A percentile compares a stretch with the other conserved stretches of the same genome.
Evolutionary conservation across 2,888 invertebrate genomes (phyloP).

Genomic region (Mallateleia sp.): DNA sequence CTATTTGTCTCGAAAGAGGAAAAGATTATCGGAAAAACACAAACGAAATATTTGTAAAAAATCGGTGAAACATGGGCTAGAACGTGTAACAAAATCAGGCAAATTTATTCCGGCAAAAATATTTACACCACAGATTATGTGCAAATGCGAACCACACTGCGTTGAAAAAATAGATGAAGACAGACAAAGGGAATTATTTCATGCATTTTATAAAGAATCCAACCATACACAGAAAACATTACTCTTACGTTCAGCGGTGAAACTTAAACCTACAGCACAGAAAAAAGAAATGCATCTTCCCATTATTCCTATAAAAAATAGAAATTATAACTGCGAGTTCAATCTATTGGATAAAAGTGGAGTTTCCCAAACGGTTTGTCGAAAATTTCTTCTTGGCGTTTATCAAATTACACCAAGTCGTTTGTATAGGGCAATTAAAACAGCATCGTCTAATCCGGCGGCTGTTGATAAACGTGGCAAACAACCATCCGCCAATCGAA

Average conservation of each 20-base stretch:
- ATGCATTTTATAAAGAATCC: constrained; percentile 32
- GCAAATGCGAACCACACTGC: constrained; percentile 52
- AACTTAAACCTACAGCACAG: background rate
- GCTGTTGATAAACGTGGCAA: constrained; percentile 28
- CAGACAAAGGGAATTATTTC: constrained; percentile 49
- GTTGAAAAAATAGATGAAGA: constrained; percentile 28
- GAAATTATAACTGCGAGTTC: background rate
- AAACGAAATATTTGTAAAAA: constrained; percentile 26
- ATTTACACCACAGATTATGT: constrained; percentile 37
- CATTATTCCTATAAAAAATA: background rate
- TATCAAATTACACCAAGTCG: background rate
- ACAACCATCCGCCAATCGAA: constrained; percentile 18
- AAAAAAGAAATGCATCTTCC: background rate
- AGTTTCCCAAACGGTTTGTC: background rate
- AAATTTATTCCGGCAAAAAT: constrained; percentile 31
- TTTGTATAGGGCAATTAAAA: background rate
- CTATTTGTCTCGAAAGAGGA: constrained; percentile 17
- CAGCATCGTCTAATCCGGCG: background rate
- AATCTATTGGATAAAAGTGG: constrained; percentile 5
- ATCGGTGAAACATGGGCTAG: constrained; percentile 32
- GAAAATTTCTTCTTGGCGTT: background rate
- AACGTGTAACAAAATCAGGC: constrained; percentile 29
- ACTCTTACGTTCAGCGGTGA: background rate
- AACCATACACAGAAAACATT: constrained; percentile 23
- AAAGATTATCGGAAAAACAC: constrained; percentile 16